Evolutionary conservation across 2,797 vertebrate species (phyloP).

Genomic region (Sebastes aleutianus): DNA sequence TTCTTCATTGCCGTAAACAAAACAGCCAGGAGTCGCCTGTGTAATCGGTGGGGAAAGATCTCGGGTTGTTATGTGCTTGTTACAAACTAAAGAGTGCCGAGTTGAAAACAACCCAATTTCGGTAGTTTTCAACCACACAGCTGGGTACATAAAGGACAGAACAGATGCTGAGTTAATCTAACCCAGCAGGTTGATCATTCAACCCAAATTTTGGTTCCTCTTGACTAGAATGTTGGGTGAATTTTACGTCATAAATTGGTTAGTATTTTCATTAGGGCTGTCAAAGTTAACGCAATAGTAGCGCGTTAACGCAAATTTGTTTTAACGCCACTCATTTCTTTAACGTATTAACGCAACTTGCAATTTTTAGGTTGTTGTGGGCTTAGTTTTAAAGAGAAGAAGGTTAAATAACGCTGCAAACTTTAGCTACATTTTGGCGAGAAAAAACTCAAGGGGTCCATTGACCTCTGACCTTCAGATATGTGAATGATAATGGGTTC

Average conservation of each 20-base stretch:
- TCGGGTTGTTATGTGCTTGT: neutral
- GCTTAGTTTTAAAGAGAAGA: no score
- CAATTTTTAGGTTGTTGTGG: no score
- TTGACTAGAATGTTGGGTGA: neutral
- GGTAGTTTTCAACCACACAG: neutral
- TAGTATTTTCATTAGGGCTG: neutral
- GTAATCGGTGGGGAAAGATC: neutral
- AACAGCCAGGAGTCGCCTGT: conserved; percentile 8
- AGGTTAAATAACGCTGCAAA: no score
- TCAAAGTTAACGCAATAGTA: no score
- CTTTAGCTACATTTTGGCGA: no score
- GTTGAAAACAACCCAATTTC: accelerated
- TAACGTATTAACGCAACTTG: no score
- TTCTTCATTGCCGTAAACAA: conserved; percentile 15
- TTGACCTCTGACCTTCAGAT: no score
- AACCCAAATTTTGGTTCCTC: neutral
- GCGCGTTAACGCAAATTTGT: no score
- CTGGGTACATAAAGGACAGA: neutral
- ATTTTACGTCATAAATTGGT: neutral
- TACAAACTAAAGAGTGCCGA: neutral
- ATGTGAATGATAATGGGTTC: no score
- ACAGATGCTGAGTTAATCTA: accelerated
- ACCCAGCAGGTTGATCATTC: neutral
- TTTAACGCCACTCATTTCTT: no score
- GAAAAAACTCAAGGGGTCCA: no score